A percentile compares a stretch with the other conserved stretches of the same genome.
Conservation (phyloP, 2,113 vertebrate genomes). For the Prinia subflava region DNA sequence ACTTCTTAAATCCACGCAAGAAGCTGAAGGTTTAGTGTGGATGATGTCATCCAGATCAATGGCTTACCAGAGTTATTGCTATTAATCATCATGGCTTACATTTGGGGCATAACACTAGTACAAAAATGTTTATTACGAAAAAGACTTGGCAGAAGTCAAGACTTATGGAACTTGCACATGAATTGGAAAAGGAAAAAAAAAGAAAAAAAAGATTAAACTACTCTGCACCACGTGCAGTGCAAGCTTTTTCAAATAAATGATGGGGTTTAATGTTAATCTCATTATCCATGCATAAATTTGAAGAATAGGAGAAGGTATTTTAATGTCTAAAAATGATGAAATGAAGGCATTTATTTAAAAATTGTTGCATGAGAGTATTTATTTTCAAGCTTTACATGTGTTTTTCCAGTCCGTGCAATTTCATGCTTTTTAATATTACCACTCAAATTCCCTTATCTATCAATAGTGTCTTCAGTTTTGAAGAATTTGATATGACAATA, state of each 20-base stretch:
- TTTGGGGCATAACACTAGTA: background rate
- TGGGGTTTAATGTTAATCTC: background rate
- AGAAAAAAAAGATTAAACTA: background rate
- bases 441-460: background rate
- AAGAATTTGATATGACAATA: background rate
- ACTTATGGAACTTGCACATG: background rate
- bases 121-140: background rate
- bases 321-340: background rate
- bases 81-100: background rate
- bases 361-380: background rate
- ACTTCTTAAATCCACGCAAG: constrained; percentile 12
- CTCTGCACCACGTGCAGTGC: background rate
- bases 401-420: background rate
- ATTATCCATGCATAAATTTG: background rate
- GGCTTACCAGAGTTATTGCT: constrained; percentile 1
- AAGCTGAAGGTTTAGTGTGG: background rate
- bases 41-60: constrained; percentile 15
- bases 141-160: background rate
- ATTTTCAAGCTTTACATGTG: background rate
- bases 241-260: background rate
- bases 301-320: background rate
- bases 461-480: background rate
- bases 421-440: background rate
- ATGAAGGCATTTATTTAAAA: background rate
- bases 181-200: background rate